Percentiles rank a stretch among this genome's conserved stretches.
Conservation (phyloP, 2,888 invertebrate species). For the Gryllus longicercus region DNA sequence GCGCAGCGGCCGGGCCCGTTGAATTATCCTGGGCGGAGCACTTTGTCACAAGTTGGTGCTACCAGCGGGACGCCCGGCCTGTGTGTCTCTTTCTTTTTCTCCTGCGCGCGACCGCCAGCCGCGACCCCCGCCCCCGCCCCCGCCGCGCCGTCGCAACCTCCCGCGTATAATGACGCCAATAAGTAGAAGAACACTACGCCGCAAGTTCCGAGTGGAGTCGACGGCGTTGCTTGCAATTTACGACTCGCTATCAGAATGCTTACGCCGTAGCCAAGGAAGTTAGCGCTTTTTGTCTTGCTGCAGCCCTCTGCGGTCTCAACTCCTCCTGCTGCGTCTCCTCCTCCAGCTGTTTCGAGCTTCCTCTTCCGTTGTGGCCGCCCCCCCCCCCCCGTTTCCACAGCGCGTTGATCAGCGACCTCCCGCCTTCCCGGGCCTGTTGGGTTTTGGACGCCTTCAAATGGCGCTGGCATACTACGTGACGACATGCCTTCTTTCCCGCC, state of each 20-base stretch:
- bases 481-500: too few relatives aligned
- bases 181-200: constrained; percentile 2
- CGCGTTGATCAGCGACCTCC: too few relatives aligned
- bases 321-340: neutral
- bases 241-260: constrained; percentile 1
- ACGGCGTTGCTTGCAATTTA: neutral
- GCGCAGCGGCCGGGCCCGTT: neutral
- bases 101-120: too few relatives aligned
- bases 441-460: too few relatives aligned
- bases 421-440: too few relatives aligned
- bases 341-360: neutral
- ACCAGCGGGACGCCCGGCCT: neutral
- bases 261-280: constrained; percentile 1
- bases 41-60: neutral
- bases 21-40: neutral
- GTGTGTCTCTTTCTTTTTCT: neutral
- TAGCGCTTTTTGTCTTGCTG: neutral
- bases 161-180: too few relatives aligned
- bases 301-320: neutral
- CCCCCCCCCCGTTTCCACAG: too few relatives aligned
- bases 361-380: too few relatives aligned
- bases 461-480: too few relatives aligned
- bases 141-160: neutral
- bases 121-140: neutral
- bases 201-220: neutral